phyloP scores from a whole-genome alignment of 30 jellyfish, hydroid and myxozoan genomes.

The Turritopsis rubra region DNA sequence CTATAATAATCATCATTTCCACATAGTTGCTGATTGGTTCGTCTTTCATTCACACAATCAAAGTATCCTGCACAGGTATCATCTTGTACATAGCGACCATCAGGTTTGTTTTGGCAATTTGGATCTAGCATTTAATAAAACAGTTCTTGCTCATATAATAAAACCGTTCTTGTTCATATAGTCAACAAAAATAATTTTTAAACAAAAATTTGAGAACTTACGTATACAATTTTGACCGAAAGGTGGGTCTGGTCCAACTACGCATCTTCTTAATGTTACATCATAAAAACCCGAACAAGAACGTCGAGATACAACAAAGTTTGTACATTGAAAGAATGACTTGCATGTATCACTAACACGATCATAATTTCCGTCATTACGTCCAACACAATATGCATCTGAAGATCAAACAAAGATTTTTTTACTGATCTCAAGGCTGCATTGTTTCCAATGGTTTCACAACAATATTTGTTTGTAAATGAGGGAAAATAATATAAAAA shows the following conservation, averaged over 20 bases:
- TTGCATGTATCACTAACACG: conserved; percentile 6
- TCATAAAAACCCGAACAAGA: not conserved
- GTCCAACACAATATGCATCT: conserved; percentile 10
- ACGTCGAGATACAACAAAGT: not conserved
- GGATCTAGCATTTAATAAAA: conserved; percentile 17
- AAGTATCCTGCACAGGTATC: not conserved
- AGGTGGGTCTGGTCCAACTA: not conserved
- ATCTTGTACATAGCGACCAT: conserved; percentile 11
- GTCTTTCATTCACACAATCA: conserved; percentile 10
- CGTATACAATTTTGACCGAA: conserved; percentile 3
- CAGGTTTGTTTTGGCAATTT: not conserved
- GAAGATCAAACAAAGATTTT: not conserved
- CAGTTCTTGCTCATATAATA: not conserved
- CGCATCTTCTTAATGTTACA: not conserved
- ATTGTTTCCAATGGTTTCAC: too few relatives aligned
- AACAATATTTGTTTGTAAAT: too few relatives aligned
- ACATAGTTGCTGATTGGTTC: not conserved
- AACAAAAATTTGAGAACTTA: not conserved
- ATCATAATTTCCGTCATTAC: conserved; percentile 4
- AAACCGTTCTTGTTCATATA: not conserved
- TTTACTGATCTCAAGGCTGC: not conserved
- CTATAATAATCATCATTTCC: conserved; percentile 10
- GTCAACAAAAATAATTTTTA: not conserved
- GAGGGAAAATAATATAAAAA: too few relatives aligned
- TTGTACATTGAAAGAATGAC: conserved; percentile 7